A percentile compares a stretch with the other conserved stretches of the same genome.
Conservation (phyloP, 2,888 invertebrate genomes). For the Latrodectus hesperus region DNA sequence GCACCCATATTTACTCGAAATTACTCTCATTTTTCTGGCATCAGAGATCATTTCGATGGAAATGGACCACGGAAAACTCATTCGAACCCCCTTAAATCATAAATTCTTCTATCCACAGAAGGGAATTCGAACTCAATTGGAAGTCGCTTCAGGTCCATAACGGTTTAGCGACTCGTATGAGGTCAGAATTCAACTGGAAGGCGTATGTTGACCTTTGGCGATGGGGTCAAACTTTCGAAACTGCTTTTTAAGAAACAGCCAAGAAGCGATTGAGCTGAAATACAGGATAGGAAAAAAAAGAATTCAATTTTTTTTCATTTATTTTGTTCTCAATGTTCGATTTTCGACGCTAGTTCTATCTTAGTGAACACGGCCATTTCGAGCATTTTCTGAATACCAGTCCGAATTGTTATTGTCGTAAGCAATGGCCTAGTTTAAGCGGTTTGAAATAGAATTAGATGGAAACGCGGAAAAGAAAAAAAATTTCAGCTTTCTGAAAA, state of each 20-base stretch:
- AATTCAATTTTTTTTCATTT: conserved; percentile 7
- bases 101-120: too few species aligned
- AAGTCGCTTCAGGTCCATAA: neutral
- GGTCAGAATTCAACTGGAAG: conserved; percentile 52
- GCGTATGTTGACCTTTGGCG: conserved; percentile 46
- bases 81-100: neutral
- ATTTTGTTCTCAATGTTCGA: conserved; percentile 29
- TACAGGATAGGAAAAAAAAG: neutral
- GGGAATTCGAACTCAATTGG: too few species aligned
- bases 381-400: conserved; percentile 52
- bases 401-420: conserved; percentile 21
- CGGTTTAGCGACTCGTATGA: conserved; percentile 11
- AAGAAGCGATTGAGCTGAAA: conserved; percentile 14
- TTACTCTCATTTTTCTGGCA: too few species aligned
- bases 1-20: too few species aligned
- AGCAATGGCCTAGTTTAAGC: conserved; percentile 23
- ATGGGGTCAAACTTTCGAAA: conserved; percentile 56
- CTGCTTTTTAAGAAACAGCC: conserved; percentile 12
- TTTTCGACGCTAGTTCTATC: conserved; percentile 8
- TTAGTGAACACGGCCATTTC: conserved; percentile 15
- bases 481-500: too few species aligned
- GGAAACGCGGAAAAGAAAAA: too few species aligned
- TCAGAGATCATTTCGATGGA: neutral
- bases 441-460: neutral
- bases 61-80: neutral